phyloP scores from a whole-genome alignment of 2,113 vertebrate genomes.

The human region GRCh38 chr1:2875001-2875500 shows the following conservation, averaged over 20 bases:
- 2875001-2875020: rapidly evolving
- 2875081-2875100: rapidly evolving
- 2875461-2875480: constrained; percentile 44
- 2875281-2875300: constrained; percentile 70
- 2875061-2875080: not conserved
- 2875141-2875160: constrained; percentile 49
- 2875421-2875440: constrained; percentile 43
- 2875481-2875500: constrained; percentile 58
- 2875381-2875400: not conserved
- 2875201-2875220: constrained; percentile 64
- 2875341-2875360: not conserved
- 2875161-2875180: not conserved
- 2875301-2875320: constrained; percentile 69
- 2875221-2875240: constrained; percentile 33
- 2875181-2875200: constrained; percentile 40
- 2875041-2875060: not conserved
- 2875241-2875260: constrained; percentile 47
- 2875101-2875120: not conserved
- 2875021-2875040: not conserved
- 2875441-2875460: constrained; percentile 42
- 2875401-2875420: not conserved
- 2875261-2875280: constrained; percentile 73
- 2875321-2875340: constrained; percentile 28
- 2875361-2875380: constrained; percentile 29
- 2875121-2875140: not conserved